phyloP scores from a whole-genome alignment of 2,797 vertebrate species.

The Botia almorhae region DNA sequence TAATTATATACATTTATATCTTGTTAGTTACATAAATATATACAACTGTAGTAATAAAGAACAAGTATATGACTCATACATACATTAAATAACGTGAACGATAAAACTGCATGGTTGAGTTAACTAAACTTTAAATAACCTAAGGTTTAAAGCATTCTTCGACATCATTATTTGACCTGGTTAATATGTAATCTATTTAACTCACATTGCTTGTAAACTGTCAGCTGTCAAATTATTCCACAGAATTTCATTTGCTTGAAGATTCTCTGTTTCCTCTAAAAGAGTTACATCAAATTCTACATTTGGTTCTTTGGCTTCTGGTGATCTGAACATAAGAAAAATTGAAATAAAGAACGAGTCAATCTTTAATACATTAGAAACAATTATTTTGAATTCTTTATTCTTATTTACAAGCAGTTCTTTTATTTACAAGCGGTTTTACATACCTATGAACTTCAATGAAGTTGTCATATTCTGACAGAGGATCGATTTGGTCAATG shows the following conservation, averaged over 20 bases:
- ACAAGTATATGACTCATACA: background rate
- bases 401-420: background rate
- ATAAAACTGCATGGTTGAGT: background rate
- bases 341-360: background rate
- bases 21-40: background rate
- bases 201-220: slow-evolving; percentile 91
- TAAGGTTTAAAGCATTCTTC: background rate
- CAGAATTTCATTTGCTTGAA: slow-evolving; percentile 93
- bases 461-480: slow-evolving; percentile 90
- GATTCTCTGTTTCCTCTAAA: slow-evolving; percentile 91
- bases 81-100: background rate
- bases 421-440: background rate
- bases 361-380: slow-evolving; percentile 7
- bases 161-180: background rate
- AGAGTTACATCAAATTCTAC: slow-evolving; percentile 90
- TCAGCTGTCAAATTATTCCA: slow-evolving; percentile 98
- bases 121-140: background rate
- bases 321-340: slow-evolving; percentile 76
- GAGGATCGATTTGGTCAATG: slow-evolving; percentile 90
- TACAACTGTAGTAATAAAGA: background rate
- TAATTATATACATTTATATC: too few relatives aligned
- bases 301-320: slow-evolving; percentile 82
- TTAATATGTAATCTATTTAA: slow-evolving; percentile 37
- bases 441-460: slow-evolving; percentile 90
- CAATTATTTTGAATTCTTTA: background rate